Evolutionary conservation across 2,888 invertebrate species (phyloP).

Genomic region (Ommatoiulus sabulosus): DNA sequence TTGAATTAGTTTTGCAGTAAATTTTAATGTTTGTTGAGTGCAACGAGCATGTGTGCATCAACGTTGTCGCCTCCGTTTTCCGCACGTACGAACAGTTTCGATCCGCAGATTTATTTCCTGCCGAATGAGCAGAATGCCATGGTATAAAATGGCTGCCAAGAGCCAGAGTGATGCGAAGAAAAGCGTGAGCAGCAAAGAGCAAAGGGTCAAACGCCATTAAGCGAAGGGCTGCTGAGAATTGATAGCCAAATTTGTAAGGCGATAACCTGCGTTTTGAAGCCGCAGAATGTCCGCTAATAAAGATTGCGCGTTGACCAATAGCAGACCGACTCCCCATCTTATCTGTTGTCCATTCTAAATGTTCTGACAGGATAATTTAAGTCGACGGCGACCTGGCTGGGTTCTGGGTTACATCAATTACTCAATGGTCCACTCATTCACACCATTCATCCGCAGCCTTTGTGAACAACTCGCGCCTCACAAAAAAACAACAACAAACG

Average conservation of each 20-base stretch:
- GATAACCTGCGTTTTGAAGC: conserved; percentile 42
- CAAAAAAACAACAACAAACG: conserved; percentile 41
- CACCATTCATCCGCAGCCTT: background rate
- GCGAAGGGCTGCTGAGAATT: conserved; percentile 41
- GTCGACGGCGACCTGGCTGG: conserved; percentile 22
- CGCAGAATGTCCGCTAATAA: conserved; percentile 39
- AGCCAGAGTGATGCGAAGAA: conserved; percentile 23
- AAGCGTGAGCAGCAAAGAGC: conserved; percentile 31
- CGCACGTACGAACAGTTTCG: background rate
- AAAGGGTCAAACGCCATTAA: conserved; percentile 37
- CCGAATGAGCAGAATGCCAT: conserved; percentile 7
- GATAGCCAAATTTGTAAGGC: conserved; percentile 48
- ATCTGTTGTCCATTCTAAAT: conserved; percentile 46
- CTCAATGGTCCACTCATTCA: conserved; percentile 41
- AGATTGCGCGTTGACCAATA: conserved; percentile 35
- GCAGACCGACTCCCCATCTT: background rate
- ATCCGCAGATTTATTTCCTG: conserved; percentile 29
- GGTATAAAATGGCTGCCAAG: conserved; percentile 36
- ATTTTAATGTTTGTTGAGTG: background rate
- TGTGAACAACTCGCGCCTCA: background rate
- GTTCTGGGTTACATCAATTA: conserved; percentile 40
- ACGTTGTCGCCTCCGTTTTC: background rate
- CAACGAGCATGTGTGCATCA: background rate
- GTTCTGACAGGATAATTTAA: conserved; percentile 46
- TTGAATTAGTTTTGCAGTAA: too few relatives aligned